Evolutionary conservation across 2,113 vertebrate species (phyloP), one percentile per base, ranked within the genome.

Genomic region (Tetraodon nigroviridis): DNA sequence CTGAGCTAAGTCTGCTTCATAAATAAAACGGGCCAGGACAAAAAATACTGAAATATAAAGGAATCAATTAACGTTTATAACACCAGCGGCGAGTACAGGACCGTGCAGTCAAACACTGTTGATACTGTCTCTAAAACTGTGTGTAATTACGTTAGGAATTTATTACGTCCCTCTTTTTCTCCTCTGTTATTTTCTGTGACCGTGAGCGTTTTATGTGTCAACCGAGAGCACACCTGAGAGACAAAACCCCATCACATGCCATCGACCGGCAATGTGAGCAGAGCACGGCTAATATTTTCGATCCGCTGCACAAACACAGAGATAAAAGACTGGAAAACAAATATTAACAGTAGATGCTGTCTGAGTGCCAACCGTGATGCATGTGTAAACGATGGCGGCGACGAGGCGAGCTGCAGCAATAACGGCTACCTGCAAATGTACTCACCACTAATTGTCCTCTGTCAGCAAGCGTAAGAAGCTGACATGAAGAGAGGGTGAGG

Each of bases 381-480:
- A 69, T 74, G 29, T 60, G 64, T 45, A 73, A 84, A 85, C 76
- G 63, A 71, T 79, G 58, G 64, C 50, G 75, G 29, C 63, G 78
- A 72, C 78, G 70, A 80, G 41, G 22, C 50, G 60, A 67, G 59
- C 69, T 76, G 42, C 47, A 56, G 27, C 22, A 79, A 71, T 66
- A 71, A 73, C 65, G 21, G 37, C 41, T 49, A 63, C 60, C 73
- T 60, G 71, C 75, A 69, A 70, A 66, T 61, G 79, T 69, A 84
- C 69, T 87, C 83, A 79, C 45, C 48, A 6, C 24, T 71, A 60
- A 87, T 83, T 87, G 76, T 87, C 76, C 73, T 5, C 2, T 7
- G 50, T 55, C 76, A 55, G 7, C 15, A 20, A 83, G 75, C 80
- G 77, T 85, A 76, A 49, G 45, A 80, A 62, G 58, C 53, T 64